Evolutionary conservation across 30 jellyfish, hydroid and myxozoan genomes (phyloP).

Genomic region (Pelagia noctiluca): DNA sequence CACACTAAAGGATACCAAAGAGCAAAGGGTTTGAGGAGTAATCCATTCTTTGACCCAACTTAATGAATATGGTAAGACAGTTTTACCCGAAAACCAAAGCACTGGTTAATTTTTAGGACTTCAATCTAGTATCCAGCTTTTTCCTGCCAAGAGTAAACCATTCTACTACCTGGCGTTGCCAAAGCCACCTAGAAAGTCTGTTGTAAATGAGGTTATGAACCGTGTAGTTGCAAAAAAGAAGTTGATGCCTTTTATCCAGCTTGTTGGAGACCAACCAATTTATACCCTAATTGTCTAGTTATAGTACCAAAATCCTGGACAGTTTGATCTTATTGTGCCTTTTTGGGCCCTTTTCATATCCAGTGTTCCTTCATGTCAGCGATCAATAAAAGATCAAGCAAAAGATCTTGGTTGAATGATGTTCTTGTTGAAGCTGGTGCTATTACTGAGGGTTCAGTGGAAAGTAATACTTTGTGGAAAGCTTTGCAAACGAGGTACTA

Average conservation of each 20-base stretch:
- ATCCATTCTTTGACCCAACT: slow-evolving; percentile 55
- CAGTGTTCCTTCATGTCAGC: slow-evolving; percentile 33
- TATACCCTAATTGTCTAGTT: slow-evolving; percentile 23
- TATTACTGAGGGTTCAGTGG: slow-evolving; percentile 41
- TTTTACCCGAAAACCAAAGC: slow-evolving; percentile 42
- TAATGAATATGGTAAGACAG: slow-evolving; percentile 15
- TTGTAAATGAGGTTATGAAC: slow-evolving; percentile 44
- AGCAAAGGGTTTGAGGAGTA: slow-evolving; percentile 33
- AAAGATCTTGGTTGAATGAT: slow-evolving; percentile 24
- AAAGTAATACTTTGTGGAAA: slow-evolving; percentile 22
- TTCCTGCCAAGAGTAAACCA: slow-evolving; percentile 39
- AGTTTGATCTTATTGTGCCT: slow-evolving; percentile 38
- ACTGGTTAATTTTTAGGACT: slow-evolving; percentile 40
- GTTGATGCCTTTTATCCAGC: slow-evolving; percentile 35
- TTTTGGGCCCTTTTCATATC: slow-evolving; percentile 36
- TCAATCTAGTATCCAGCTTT: slow-evolving; percentile 4
- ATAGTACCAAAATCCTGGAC: slow-evolving; percentile 25
- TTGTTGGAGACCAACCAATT: slow-evolving; percentile 51
- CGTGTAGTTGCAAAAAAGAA: slow-evolving; percentile 5
- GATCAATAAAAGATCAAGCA: slow-evolving; percentile 16
- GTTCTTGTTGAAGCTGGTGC: slow-evolving; percentile 26
- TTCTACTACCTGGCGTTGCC: slow-evolving; percentile 44
- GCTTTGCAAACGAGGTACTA: slow-evolving; percentile 24
- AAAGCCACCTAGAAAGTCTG: slow-evolving; percentile 40
- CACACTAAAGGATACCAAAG: slow-evolving; percentile 35